phyloP scores from a whole-genome alignment of 2,797 vertebrate species.

The Pseudomugil gertrudae region DNA sequence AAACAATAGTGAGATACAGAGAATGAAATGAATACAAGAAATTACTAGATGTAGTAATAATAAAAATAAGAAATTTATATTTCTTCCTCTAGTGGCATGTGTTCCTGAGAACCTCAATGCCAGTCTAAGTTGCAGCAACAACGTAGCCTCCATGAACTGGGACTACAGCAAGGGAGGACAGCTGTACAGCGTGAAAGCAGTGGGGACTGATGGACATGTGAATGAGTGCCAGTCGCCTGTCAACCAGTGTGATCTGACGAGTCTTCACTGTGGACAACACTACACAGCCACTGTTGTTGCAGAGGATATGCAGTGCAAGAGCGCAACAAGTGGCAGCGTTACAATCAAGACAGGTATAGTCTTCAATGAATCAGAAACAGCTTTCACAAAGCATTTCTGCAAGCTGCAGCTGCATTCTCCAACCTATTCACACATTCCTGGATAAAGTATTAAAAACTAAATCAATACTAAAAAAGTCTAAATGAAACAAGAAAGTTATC shows the following conservation, averaged over 20 bases:
- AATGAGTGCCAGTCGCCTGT: conserved; percentile 56
- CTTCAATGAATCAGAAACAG: background rate
- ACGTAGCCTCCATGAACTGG: conserved; percentile 79
- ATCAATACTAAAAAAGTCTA: background rate
- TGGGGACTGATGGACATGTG: conserved; percentile 42
- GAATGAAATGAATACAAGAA: background rate
- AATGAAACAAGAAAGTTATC: background rate
- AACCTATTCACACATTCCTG: background rate
- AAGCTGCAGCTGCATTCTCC: no score
- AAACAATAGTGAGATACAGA: background rate
- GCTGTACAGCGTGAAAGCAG: conserved; percentile 71
- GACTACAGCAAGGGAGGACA: conserved; percentile 63
- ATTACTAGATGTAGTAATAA: no score
- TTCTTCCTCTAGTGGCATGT: conserved; percentile 72
- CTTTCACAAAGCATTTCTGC: background rate
- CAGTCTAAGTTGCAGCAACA: conserved; percentile 73
- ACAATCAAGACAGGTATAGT: conserved; percentile 76
- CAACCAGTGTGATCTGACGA: conserved; percentile 67
- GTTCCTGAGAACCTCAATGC: conserved; percentile 68
- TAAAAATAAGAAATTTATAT: no score
- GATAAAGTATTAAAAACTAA: background rate
- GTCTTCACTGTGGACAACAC: conserved; percentile 75
- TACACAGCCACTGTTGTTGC: conserved; percentile 77
- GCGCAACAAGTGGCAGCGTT: conserved; percentile 66
- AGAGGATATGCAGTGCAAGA: conserved; percentile 72